A percentile compares a stretch with the other conserved stretches of the same genome.
Evolutionary conservation across 1,140 invertebrate species (phyloP).

Genomic region (Tribolium madens): DNA sequence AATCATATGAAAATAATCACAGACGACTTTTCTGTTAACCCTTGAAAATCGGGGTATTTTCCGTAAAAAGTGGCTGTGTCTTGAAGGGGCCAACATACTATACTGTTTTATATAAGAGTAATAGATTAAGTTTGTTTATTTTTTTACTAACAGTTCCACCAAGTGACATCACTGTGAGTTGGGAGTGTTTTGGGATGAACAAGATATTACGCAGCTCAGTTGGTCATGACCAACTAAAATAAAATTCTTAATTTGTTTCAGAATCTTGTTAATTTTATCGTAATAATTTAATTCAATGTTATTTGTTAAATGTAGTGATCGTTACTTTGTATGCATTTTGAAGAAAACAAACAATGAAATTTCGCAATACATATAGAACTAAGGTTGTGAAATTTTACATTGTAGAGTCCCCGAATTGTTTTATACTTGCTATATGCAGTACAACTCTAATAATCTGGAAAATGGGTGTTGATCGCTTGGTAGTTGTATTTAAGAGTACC

Average conservation of each 20-base stretch:
- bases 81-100: too few relatives aligned
- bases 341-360: constrained; percentile 17
- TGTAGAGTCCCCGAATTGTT: background rate
- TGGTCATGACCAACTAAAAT: too few relatives aligned
- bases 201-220: too few relatives aligned
- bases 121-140: background rate
- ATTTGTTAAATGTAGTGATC: constrained; percentile 31
- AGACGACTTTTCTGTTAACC: too few relatives aligned
- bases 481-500: constrained; percentile 28
- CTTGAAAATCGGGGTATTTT: too few relatives aligned
- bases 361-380: constrained; percentile 18
- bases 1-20: too few relatives aligned
- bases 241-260: too few relatives aligned
- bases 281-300: constrained; percentile 14
- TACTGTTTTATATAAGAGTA: too few relatives aligned
- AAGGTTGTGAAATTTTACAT: constrained; percentile 35
- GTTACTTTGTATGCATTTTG: too few relatives aligned
- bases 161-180: constrained; percentile 16
- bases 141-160: constrained; percentile 9
- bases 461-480: constrained; percentile 15
- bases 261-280: background rate
- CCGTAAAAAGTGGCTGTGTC: too few relatives aligned
- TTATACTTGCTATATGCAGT: constrained; percentile 14
- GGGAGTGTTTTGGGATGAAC: background rate
- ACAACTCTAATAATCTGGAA: constrained; percentile 18